Evolutionary conservation across 1,140 invertebrate genomes (phyloP), one percentile per base, ranked within the genome.

Genomic region (Zaprionus tsacasi): DNA sequence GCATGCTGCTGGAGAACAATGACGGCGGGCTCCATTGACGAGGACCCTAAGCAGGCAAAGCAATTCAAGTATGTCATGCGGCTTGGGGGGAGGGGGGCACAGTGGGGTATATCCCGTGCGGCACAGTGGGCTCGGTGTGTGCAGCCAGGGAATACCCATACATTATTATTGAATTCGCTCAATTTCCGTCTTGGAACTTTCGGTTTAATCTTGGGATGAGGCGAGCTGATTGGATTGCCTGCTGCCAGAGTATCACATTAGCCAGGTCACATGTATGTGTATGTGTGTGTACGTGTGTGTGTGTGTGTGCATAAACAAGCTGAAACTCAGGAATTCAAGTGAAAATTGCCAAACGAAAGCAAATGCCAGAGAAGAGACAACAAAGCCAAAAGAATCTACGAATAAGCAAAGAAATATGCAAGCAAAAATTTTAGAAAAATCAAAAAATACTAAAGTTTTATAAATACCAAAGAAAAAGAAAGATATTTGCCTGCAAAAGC

Each of bases 301-400:
- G 45, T 50, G 45, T 21, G 69, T 72, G 55, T 57, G 70, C 54
- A 73, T 60, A 73, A 73, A 54, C 38, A 73, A 71, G 60, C 60
- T 69, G 25, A 8, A 64, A 17, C 45, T 50, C 21, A 50, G 10
- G 17, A 50, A 50, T 25, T n/a, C 17, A 17, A 50, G 45, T 50
- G 45, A 17, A 50, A 50, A 21, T 17, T 50, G 45, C 17, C 15
- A 21, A 48, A 1, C 1, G 11, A 21, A 21, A 15, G 17, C 6
- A 48, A 48, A 7, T 43, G 17, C 17, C 8, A 12, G 3, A 50
- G 17, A 10, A 11, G 45, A 25, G n/a, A 1, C 45, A 50, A 50
- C 45, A 25, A 50, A 50, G 45, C 45, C 12, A 17, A 50, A 25
- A 50, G 17, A 50, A 6, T 15, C n/a, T 50, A 2, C 3, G 12